Evolutionary conservation across 2,797 vertebrate genomes (phyloP).

Genomic region (Neoniphon sammara): DNA sequence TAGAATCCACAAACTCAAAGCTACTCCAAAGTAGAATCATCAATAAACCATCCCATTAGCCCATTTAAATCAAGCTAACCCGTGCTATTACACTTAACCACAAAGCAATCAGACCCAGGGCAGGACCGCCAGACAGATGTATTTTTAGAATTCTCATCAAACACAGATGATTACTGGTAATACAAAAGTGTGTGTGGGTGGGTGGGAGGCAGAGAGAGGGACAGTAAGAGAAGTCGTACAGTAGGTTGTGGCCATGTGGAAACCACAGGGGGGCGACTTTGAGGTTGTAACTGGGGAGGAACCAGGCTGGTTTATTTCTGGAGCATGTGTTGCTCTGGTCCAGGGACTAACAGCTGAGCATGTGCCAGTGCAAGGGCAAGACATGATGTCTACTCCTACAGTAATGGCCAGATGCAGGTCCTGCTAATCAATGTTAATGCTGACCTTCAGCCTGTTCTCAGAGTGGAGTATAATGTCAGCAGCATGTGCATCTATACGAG

Average conservation of each 20-base stretch:
- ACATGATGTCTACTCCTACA: conserved; percentile 30
- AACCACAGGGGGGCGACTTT: conserved; percentile 51
- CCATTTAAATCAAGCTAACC: conserved; percentile 28
- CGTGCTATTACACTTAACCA: conserved; percentile 24
- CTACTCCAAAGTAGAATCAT: not conserved
- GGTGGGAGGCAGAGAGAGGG: not conserved
- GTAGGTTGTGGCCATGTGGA: conserved; percentile 15
- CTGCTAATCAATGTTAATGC: conserved; percentile 37
- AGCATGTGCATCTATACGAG: not conserved
- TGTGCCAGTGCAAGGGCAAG: conserved; percentile 68
- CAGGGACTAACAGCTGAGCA: conserved; percentile 75
- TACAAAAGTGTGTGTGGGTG: conserved; percentile 29
- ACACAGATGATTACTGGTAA: conserved; percentile 45
- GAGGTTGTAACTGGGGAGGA: conserved; percentile 76
- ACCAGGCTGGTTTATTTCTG: conserved; percentile 74
- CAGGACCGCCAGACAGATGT: conserved; percentile 7
- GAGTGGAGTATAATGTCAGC: not conserved
- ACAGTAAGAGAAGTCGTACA: not conserved
- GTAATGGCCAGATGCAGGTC: conserved; percentile 46
- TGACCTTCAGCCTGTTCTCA: conserved; percentile 58
- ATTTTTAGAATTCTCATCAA: conserved; percentile 63
- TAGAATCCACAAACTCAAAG: conserved; percentile 5
- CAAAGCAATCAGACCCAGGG: conserved; percentile 43
- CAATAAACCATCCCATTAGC: conserved; percentile 5
- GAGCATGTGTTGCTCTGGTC: conserved; percentile 52